These are phyloP conservation scores for Bhutanitis thaidina DNA, from an alignment of 2,888 invertebrate species.

Conservation along the genomic window DNA sequence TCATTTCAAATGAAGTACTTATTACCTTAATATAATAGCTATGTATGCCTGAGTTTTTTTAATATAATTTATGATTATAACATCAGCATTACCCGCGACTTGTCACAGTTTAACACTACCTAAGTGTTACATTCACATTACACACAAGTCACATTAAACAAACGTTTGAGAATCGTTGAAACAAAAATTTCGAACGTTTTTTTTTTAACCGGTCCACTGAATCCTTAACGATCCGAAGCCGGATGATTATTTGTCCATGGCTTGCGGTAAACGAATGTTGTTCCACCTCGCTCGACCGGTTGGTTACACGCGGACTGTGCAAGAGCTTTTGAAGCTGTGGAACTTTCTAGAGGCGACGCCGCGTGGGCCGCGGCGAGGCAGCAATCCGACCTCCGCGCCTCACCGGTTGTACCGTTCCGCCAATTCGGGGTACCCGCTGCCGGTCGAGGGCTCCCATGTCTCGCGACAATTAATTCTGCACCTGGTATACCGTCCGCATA, in stretches of 20 bases:
- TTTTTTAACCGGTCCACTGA: constrained; percentile 10
- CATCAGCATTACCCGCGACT: no score
- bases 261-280: neutral
- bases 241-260: neutral
- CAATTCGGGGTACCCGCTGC: neutral
- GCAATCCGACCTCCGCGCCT: neutral
- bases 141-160: no score
- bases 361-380: neutral
- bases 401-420: constrained; percentile 4
- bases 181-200: constrained; percentile 4
- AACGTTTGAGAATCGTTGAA: neutral
- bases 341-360: constrained; percentile 14
- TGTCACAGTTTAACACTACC: no score
- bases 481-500: neutral
- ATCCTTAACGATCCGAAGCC: constrained; percentile 2
- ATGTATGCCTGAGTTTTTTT: no score
- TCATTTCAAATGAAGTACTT: no score
- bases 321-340: neutral
- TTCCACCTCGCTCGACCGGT: neutral
- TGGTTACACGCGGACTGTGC: neutral
- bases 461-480: neutral
- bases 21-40: no score
- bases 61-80: no score
- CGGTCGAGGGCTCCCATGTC: neutral
- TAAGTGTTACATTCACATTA: no score